These are phyloP conservation scores for Lamproptera curius DNA, from an alignment of 2,888 invertebrate genomes.

Conservation along the genomic window DNA sequence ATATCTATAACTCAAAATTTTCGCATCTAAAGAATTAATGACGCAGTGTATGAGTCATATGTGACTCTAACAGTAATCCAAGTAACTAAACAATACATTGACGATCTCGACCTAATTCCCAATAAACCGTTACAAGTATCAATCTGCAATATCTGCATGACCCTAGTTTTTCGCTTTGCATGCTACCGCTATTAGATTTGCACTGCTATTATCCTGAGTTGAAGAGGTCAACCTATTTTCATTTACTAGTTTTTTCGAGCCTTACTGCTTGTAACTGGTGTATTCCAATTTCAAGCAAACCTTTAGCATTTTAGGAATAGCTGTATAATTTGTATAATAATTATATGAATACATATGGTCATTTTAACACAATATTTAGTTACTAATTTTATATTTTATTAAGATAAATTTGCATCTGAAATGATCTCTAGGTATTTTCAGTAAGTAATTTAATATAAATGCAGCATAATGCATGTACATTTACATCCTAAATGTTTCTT, in stretches of 20 bases:
- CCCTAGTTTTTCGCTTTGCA: conserved; percentile 23
- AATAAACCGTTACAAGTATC: conserved; percentile 26
- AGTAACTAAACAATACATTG: conserved; percentile 37
- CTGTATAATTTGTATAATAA: no score
- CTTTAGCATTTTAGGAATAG: no score
- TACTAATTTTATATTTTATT: no score
- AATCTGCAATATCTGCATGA: conserved; percentile 10
- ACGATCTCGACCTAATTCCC: conserved; percentile 34
- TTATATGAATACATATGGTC: no score
- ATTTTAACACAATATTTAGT: no score
- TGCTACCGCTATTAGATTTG: conserved; percentile 24
- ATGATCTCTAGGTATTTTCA: no score
- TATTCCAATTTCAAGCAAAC: no score
- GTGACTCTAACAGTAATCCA: conserved; percentile 36
- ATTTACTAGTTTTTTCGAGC: background rate
- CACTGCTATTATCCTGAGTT: conserved; percentile 8
- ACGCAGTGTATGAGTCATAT: conserved; percentile 60
- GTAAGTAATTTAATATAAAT: no score
- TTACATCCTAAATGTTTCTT: no score
- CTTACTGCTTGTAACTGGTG: background rate
- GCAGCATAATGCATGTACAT: no score
- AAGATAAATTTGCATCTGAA: no score
- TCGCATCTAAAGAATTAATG: conserved; percentile 42
- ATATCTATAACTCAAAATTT: no score
- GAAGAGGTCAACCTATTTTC: background rate